Conservation (phyloP, 2,888 invertebrate genomes). For the Crossocerus cetratus region DNA sequence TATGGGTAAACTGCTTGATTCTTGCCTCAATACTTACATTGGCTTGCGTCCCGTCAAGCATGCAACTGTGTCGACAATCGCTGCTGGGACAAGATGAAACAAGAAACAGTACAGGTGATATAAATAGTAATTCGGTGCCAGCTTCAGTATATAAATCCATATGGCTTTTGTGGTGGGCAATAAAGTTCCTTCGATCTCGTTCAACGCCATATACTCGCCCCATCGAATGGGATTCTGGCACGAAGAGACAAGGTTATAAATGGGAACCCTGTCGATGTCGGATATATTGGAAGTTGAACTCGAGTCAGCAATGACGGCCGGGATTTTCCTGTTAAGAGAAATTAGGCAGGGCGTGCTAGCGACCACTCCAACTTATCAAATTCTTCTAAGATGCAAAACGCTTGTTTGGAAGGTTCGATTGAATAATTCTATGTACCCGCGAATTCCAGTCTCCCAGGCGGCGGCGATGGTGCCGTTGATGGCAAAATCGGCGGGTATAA, state of each 20-base stretch:
- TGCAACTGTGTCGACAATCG: slow-evolving; percentile 79
- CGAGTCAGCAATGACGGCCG: not conserved
- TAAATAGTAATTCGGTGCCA: slow-evolving; percentile 79
- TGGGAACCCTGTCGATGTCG: slow-evolving; percentile 78
- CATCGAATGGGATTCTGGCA: slow-evolving; percentile 89
- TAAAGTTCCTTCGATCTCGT: slow-evolving; percentile 78
- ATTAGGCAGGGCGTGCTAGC: not conserved
- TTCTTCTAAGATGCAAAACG: too few relatives aligned
- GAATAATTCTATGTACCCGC: slow-evolving; percentile 19
- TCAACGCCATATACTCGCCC: slow-evolving; percentile 81
- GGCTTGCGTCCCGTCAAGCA: slow-evolving; percentile 80
- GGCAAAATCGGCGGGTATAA: slow-evolving; percentile 84
- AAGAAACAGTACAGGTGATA: slow-evolving; percentile 79
- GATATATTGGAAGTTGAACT: not conserved
- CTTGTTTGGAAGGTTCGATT: not conserved
- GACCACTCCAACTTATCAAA: too few relatives aligned
- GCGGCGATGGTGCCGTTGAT: slow-evolving; percentile 81
- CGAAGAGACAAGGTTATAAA: slow-evolving; percentile 93
- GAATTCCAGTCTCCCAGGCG: slow-evolving; percentile 77
- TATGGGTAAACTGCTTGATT: not conserved
- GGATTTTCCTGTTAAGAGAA: slow-evolving; percentile 8
- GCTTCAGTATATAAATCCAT: slow-evolving; percentile 82
- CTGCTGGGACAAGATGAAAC: slow-evolving; percentile 81
- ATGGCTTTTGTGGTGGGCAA: slow-evolving; percentile 81
- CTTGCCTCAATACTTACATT: slow-evolving; percentile 77